Evolutionary conservation across 2,797 vertebrate species (phyloP).

Genomic region (Diplodus sargus): DNA sequence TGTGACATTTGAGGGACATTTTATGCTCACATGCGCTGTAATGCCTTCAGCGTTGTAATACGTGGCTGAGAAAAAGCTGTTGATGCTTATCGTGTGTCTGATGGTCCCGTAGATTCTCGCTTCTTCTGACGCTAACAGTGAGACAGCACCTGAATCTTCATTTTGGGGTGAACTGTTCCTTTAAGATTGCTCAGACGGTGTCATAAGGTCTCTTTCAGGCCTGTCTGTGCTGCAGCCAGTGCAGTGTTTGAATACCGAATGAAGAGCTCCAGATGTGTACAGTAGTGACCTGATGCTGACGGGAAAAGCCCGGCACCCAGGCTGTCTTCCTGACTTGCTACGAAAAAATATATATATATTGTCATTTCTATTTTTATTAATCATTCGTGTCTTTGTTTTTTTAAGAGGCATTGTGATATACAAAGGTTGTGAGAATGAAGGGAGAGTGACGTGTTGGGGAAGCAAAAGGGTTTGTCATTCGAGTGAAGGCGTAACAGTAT

Average conservation of each 20-base stretch:
- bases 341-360: slow-evolving; percentile 29
- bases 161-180: slow-evolving; percentile 38
- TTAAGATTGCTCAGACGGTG: slow-evolving; percentile 2
- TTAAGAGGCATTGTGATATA: slow-evolving; percentile 31
- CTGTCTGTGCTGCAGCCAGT: slow-evolving; percentile 36
- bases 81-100: neutral
- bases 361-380: slow-evolving; percentile 57
- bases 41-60: neutral
- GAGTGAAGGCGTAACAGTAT: slow-evolving; percentile 49
- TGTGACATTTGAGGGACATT: neutral
- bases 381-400: slow-evolving; percentile 55
- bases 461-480: slow-evolving; percentile 47
- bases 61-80: neutral
- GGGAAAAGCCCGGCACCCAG: slow-evolving; percentile 35
- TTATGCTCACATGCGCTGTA: neutral
- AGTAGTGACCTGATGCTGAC: slow-evolving; percentile 32
- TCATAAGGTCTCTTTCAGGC: slow-evolving; percentile 9
- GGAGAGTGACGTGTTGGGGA: slow-evolving; percentile 60
- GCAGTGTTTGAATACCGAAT: slow-evolving; percentile 33
- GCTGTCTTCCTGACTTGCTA: slow-evolving; percentile 69
- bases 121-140: neutral
- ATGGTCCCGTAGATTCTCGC: neutral
- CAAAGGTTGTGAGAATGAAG: slow-evolving; percentile 73
- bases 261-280: slow-evolving; percentile 26
- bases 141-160: slow-evolving; percentile 19